Conservation (phyloP, 2,888 invertebrate species). For the Agrotis puta region DNA sequence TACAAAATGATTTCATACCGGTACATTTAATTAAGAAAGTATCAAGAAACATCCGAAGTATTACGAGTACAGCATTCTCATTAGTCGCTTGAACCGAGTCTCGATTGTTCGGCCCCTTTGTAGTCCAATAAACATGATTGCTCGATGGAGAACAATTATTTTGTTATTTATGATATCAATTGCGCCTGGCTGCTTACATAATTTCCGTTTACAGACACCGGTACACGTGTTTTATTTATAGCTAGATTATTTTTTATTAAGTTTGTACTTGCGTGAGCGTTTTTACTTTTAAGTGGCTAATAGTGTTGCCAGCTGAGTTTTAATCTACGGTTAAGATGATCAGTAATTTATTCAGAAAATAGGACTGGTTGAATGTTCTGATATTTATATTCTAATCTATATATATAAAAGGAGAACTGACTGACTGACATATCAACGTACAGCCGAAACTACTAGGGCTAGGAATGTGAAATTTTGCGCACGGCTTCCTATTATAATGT, state of each 20-base stretch:
- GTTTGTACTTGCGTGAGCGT: conserved; percentile 14
- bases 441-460: too few species aligned
- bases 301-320: conserved; percentile 27
- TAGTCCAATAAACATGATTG: conserved; percentile 55
- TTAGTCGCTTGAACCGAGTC: conserved; percentile 45
- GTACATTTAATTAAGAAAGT: conserved; percentile 28
- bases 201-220: conserved; percentile 36
- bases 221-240: conserved; percentile 51
- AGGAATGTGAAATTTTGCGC: too few species aligned
- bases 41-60: conserved; percentile 31
- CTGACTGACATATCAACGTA: too few species aligned
- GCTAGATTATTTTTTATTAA: conserved; percentile 29
- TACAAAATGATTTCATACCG: not conserved
- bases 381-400: not conserved
- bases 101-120: conserved; percentile 53
- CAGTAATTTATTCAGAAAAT: conserved; percentile 9
- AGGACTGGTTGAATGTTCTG: not conserved
- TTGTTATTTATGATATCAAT: conserved; percentile 59
- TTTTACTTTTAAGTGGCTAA: conserved; percentile 22
- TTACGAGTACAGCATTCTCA: conserved; percentile 33
- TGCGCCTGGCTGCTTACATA: conserved; percentile 51
- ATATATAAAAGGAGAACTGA: too few species aligned
- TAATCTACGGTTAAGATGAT: not conserved
- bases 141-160: conserved; percentile 58
- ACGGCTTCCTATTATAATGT: too few species aligned